Conservation (phyloP, 2,888 invertebrate genomes). For the Oligia fasciuncula region DNA sequence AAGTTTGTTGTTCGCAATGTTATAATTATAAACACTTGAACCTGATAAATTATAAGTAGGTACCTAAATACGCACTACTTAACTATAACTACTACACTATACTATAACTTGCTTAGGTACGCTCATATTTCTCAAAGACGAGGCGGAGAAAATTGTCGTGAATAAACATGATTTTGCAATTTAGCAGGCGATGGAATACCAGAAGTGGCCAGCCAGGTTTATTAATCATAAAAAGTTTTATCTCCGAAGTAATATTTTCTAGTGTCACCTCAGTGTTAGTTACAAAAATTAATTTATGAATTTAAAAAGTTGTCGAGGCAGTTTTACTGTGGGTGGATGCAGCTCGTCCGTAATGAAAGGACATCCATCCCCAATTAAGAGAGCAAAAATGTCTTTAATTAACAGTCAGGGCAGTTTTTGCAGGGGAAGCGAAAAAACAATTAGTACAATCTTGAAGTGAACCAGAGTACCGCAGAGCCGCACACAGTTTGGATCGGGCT, state of each 20-base stretch:
- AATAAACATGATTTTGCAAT: background rate
- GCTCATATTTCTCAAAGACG: background rate
- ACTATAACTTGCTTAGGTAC: too few relatives aligned
- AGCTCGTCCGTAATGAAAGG: slow-evolving; percentile 69
- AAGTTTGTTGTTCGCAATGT: slow-evolving; percentile 21
- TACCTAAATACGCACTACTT: too few relatives aligned
- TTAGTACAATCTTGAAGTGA: slow-evolving; percentile 70
- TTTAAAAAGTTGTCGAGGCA: slow-evolving; percentile 16
- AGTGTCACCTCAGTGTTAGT: slow-evolving; percentile 18
- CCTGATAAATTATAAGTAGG: background rate
- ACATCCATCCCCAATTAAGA: slow-evolving; percentile 67
- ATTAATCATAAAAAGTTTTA: slow-evolving; percentile 5
- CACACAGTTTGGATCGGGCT: slow-evolving; percentile 45
- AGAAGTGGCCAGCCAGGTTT: background rate
- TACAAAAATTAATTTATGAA: slow-evolving; percentile 21
- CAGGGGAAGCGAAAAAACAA: slow-evolving; percentile 70
- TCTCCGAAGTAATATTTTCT: slow-evolving; percentile 7
- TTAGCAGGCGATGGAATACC: background rate
- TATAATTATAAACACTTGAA: slow-evolving; percentile 5
- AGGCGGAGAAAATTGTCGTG: background rate
- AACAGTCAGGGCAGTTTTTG: slow-evolving; percentile 73
- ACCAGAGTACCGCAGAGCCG: slow-evolving; percentile 7
- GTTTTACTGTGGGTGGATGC: slow-evolving; percentile 39
- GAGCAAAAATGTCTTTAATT: slow-evolving; percentile 77
- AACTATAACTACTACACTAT: too few relatives aligned